A percentile compares a stretch with the other conserved stretches of the same genome.
Conservation (phyloP, 2,888 invertebrate genomes). For the Lithophane leautieri region DNA sequence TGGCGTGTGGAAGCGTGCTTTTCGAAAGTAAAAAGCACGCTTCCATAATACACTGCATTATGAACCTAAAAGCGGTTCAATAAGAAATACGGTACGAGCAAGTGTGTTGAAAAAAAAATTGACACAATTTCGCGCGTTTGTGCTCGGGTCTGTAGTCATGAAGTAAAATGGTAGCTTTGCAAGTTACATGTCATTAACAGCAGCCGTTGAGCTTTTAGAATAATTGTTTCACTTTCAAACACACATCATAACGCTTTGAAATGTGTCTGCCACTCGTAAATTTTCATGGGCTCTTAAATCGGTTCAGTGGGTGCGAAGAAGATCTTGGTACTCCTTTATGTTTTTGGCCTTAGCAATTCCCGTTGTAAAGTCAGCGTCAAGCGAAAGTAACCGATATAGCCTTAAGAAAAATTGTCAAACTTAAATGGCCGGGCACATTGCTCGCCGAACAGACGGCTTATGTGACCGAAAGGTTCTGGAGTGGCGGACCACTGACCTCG, state of each 20-base stretch:
- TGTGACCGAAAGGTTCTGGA: neutral
- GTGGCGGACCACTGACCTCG: neutral
- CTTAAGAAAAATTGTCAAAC: neutral
- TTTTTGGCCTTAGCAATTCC: neutral
- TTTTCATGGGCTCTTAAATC: constrained; percentile 16
- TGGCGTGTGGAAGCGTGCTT: too few species aligned
- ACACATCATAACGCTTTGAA: constrained; percentile 17
- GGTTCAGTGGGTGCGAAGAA: constrained; percentile 19
- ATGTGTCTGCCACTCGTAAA: constrained; percentile 30
- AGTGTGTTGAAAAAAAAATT: too few species aligned
- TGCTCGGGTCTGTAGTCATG: neutral
- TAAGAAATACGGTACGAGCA: too few species aligned
- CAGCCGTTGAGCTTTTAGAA: neutral
- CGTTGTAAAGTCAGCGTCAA: neutral
- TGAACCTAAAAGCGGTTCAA: too few species aligned
- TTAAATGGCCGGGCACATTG: neutral
- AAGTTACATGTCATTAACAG: neutral
- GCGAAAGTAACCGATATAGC: neutral
- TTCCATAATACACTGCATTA: too few species aligned
- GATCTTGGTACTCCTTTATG: neutral
- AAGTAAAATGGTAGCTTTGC: constrained; percentile 6
- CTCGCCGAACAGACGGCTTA: neutral
- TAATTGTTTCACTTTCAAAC: constrained; percentile 15
- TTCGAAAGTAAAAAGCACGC: too few species aligned
- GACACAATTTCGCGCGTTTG: neutral